These are phyloP conservation scores for Labeo catla DNA, from an alignment of 2,113 vertebrate genomes.

Conservation along the genomic window DNA sequence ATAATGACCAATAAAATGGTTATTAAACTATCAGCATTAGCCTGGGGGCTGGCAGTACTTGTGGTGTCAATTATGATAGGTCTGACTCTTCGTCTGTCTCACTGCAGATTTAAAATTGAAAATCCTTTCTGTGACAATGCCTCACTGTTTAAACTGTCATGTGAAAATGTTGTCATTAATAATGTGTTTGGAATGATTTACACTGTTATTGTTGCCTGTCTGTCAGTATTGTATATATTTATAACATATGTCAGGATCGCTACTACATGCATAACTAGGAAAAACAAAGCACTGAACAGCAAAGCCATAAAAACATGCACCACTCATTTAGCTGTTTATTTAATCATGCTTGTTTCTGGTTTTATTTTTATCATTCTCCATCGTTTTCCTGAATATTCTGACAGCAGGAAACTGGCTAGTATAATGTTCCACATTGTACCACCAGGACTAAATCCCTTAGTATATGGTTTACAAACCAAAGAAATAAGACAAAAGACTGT, in stretches of 20 bases:
- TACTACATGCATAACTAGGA: slow-evolving; percentile 42
- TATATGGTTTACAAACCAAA: slow-evolving; percentile 65
- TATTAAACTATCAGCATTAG: slow-evolving; percentile 57
- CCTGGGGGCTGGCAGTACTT: slow-evolving; percentile 63
- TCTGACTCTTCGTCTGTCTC: slow-evolving; percentile 56
- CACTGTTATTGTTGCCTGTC: slow-evolving; percentile 27
- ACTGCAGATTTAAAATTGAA: slow-evolving; percentile 55
- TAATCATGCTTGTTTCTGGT: slow-evolving; percentile 51
- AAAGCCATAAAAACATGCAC: slow-evolving; percentile 63
- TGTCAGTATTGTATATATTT: slow-evolving; percentile 49
- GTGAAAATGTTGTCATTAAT: slow-evolving; percentile 60
- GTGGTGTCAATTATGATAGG: slow-evolving; percentile 61
- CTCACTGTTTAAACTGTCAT: slow-evolving; percentile 67
- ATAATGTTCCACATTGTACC: slow-evolving; percentile 58
- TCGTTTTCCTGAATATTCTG: slow-evolving; percentile 51
- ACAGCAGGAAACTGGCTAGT: slow-evolving; percentile 56
- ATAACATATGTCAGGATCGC: slow-evolving; percentile 67
- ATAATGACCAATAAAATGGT: slow-evolving; percentile 70
- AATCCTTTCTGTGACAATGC: slow-evolving; percentile 67
- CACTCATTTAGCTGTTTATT: slow-evolving; percentile 61
- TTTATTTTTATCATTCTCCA: slow-evolving; percentile 46
- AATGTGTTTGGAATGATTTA: slow-evolving; percentile 62
- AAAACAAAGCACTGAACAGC: slow-evolving; percentile 49
- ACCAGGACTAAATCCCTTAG: slow-evolving; percentile 56
- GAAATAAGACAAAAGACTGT: slow-evolving; percentile 50